Conservation (phyloP, 2,797 vertebrate genomes). For the Onychomys leucogaster region DNA sequence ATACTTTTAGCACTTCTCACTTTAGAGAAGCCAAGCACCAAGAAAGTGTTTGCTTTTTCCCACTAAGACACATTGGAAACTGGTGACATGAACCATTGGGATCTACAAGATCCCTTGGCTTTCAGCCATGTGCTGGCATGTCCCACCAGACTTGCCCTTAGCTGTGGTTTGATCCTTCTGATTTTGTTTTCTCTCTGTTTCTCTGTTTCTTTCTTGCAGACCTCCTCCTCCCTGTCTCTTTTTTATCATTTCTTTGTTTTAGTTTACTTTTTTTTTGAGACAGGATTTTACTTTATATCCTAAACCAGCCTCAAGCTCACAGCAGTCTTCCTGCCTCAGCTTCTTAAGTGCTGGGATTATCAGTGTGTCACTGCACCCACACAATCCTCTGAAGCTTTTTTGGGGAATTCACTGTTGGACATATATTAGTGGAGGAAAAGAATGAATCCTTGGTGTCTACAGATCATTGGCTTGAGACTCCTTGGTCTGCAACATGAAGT, state of each 20-base stretch:
- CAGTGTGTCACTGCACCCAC: background rate
- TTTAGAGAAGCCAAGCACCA: conserved; percentile 41
- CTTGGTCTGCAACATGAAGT: conserved; percentile 42
- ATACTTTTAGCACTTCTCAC: conserved; percentile 29
- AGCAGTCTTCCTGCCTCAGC: background rate
- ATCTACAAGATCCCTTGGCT: conserved; percentile 41
- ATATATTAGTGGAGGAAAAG: background rate
- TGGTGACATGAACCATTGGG: background rate
- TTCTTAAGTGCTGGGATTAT: background rate
- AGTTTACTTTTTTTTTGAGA: background rate
- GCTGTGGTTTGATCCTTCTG: conserved; percentile 6
- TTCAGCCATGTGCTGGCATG: background rate
- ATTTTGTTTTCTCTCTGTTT: background rate
- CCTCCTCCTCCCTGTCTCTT: background rate
- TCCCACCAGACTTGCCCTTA: conserved; percentile 9
- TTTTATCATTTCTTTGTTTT: background rate
- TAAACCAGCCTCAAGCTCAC: background rate
- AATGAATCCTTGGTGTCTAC: background rate
- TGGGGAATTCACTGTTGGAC: conserved; percentile 1
- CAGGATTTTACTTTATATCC: background rate
- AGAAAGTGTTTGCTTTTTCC: background rate
- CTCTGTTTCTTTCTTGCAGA: background rate
- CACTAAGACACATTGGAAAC: conserved; percentile 16
- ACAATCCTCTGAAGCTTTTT: background rate
- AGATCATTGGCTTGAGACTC: background rate